Evolutionary conservation across 2,888 invertebrate species (phyloP), one percentile per base, ranked within the genome.

Genomic region (Mythimna vitellina): DNA sequence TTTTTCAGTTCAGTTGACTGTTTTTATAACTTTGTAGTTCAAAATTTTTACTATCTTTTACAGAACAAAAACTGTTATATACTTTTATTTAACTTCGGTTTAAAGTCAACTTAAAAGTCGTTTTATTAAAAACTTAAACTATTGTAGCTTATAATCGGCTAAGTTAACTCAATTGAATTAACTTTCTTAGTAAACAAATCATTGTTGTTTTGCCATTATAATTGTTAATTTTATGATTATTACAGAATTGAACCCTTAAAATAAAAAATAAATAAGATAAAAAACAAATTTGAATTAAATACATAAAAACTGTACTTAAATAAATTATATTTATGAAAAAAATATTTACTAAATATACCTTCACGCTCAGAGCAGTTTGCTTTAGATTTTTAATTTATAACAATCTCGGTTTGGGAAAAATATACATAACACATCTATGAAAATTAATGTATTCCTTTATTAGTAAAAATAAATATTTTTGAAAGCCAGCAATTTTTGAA

Each of bases 401-500:
- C 82, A 84, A 87, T 87, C 78, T 74, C 56, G 64, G 70, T 76
- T 81, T 71, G 57, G 86, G 87, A 89, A 89, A 89, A 89, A 89
- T 80, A 88, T 89, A 88, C 86, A 89, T 88, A 65, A 54, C 54
- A 70, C 70, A 57, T 64, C 14, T 46, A 67, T 71, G 77, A 85
- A 61, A 81, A 77, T 42, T 42, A 3, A 53, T 25, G 14, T 7
- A 7, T 22, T 29, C 9, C 9, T 35, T 57, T 14, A 35, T n/a
- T 49, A 14, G 7, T 20, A 2, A 53, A 60, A 53, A 60, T 6
- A 22, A 20, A 35, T 5, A 42, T 53, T 51, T 73, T 3, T 1
- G 22, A 42, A 46, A 46, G 46, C 17, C 7, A 46, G 46, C 46
- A 46, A 20, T 17, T 17, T 46, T 46, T n/a, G 1, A 4, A 6